A percentile compares a stretch with the other conserved stretches of the same genome.
phyloP scores from a whole-genome alignment of 2,113 vertebrate species.

The Crotalus helleri region DNA sequence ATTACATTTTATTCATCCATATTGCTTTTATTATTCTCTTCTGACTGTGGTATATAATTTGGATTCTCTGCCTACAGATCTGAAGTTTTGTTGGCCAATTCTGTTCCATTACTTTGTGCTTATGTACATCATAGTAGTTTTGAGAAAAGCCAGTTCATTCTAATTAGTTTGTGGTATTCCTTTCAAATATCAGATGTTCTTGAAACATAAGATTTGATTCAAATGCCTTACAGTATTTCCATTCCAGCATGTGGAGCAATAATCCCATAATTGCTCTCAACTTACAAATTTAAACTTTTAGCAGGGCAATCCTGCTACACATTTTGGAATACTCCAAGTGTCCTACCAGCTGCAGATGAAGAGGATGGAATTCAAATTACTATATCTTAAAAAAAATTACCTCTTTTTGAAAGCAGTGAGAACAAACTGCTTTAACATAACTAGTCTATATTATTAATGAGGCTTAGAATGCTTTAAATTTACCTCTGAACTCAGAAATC shows the following conservation, averaged over 20 bases:
- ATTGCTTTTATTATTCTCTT: neutral
- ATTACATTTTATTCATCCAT: neutral
- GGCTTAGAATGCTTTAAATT: neutral
- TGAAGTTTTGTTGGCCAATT: neutral
- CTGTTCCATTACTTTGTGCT: neutral
- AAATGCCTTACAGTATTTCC: neutral
- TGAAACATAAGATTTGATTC: neutral
- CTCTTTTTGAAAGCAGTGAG: neutral
- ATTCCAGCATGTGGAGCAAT: neutral
- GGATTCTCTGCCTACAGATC: neutral
- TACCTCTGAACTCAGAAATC: neutral
- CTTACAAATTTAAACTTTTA: neutral
- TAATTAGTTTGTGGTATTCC: neutral
- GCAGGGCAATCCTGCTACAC: neutral
- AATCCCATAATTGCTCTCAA: neutral
- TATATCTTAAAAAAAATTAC: neutral
- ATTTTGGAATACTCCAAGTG: neutral
- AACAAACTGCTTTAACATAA: neutral
- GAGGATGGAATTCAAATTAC: neutral
- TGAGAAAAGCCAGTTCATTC: neutral
- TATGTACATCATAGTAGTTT: neutral
- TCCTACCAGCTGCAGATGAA: neutral
- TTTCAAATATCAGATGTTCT: constrained; percentile 5
- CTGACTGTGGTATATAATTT: neutral
- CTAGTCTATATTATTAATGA: neutral